Evolutionary conservation across 1,140 invertebrate genomes (phyloP), one percentile per base, ranked within the genome.

Genomic region (Halictus rubicundus): DNA sequence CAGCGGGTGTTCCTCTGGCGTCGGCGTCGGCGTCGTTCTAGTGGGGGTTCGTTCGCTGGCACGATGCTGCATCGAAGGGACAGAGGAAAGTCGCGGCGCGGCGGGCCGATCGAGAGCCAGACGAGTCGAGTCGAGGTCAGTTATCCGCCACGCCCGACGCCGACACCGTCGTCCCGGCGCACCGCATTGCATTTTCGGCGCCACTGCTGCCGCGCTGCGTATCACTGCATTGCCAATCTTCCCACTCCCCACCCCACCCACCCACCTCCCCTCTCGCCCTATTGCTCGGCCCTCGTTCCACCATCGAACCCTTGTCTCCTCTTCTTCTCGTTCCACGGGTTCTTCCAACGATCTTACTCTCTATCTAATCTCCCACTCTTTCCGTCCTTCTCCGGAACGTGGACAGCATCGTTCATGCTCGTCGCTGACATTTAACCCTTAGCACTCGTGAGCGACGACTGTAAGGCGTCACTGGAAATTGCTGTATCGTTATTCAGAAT

Each of bases 131-230:
- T 86, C 88, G 88, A 91, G 90, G 90, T 91, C 90, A 91, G 90
- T 91, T 91, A 88, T 91, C 88, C 88, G 89, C 88, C 90, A 91
- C 88, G 88, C 89, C 89, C 90, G 89, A 88, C 83, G 85, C 82
- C 75, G 87, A 84, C 82, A 83, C 80, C 78, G 84, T 87, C 85
- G 88, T 84, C 76, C 81, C 77, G 84, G 87, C 78, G 77, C 81
- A 84, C 86, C 86, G 87, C 87, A 85, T 88, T 87, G 87, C 88
- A 88, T 88, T 89, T 87, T 89, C 81, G 88, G 87, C 88, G 88
- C 64, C 83, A 83, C 83, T 79, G 79, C 80, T 82, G 88, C 76
- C 76, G 83, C 78, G 83, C 78, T 83, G 74, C 83, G 80, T 87
- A 88, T 86, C 84, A 75, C 82, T 83, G 87, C 85, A 87, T 88